phyloP scores from a whole-genome alignment of 2,113 vertebrate genomes.

The Pomatostomus ruficeps region DNA sequence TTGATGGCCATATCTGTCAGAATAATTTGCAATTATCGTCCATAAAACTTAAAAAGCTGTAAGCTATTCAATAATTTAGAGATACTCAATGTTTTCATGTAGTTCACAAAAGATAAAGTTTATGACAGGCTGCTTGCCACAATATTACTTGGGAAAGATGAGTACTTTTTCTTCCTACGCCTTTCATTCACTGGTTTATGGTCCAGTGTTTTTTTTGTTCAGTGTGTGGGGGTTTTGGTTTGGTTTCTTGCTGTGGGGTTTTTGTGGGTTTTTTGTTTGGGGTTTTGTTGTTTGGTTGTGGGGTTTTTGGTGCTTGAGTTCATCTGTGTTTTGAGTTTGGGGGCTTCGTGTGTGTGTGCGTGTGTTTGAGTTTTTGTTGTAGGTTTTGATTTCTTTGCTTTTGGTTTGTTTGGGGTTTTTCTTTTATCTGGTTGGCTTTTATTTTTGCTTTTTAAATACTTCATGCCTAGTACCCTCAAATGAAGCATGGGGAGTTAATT shows the following conservation, averaged over 20 bases:
- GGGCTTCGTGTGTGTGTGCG: not conserved
- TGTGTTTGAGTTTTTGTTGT: not conserved
- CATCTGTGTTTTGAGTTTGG: not conserved
- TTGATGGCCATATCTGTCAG: not conserved
- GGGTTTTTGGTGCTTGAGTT: not conserved
- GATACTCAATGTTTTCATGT: not conserved
- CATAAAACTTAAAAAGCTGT: not conserved
- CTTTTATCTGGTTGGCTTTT: not conserved
- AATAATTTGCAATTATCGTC: not conserved
- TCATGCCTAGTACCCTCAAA: not conserved
- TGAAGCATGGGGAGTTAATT: not conserved
- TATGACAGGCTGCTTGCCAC: not conserved
- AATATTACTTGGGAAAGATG: not conserved
- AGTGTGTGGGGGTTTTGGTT: not conserved
- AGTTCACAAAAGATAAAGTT: not conserved
- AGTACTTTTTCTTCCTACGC: not conserved
- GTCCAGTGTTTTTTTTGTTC: not conserved
- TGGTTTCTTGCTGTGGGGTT: not conserved
- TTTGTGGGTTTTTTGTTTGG: not conserved
- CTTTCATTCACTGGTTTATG: not conserved
- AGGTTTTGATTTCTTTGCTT: not conserved
- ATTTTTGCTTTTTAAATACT: not conserved
- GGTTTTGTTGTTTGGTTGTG: not conserved
- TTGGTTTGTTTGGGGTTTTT: not conserved
- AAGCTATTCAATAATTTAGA: not conserved